Percentiles rank a stretch among this genome's conserved stretches.
These are phyloP conservation scores for Osedax frankpressi DNA, from an alignment of 2,888 invertebrate genomes.

Conservation along the genomic window DNA sequence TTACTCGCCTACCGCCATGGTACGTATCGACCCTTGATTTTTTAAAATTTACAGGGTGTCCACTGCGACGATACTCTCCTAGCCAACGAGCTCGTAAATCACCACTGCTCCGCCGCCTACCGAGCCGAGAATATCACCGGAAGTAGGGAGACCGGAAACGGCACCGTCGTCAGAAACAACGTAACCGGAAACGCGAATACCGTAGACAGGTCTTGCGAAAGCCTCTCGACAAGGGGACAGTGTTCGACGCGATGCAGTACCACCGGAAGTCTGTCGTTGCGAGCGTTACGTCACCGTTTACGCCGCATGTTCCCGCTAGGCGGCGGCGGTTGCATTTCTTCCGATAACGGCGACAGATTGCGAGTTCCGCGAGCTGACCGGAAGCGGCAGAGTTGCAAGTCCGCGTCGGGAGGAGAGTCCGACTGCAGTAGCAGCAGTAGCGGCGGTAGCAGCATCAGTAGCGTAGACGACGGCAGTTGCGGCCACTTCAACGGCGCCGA, in stretches of 20 bases:
- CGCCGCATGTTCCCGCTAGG: background rate
- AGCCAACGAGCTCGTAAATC: background rate
- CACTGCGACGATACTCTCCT: background rate
- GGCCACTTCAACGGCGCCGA: background rate
- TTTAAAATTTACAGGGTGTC: background rate
- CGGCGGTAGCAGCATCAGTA: background rate
- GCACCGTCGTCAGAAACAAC: no score
- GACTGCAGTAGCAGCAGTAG: background rate
- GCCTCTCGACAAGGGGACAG: no score
- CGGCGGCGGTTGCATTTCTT: background rate
- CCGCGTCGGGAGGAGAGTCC: background rate
- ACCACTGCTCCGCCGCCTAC: no score
- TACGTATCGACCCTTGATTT: no score
- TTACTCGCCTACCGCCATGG: no score
- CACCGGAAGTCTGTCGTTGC: background rate
- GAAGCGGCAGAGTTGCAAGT: background rate
- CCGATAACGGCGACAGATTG: background rate
- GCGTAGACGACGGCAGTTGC: no score
- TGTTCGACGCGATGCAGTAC: background rate
- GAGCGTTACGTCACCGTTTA: background rate
- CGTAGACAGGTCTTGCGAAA: no score
- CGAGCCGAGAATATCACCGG: background rate
- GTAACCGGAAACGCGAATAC: no score
- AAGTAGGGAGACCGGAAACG: background rate
- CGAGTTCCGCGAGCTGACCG: no score